Evolutionary conservation across 2,797 vertebrate genomes (phyloP), one percentile per base, ranked within the genome.

Genomic region (Epinephelus coioides): DNA sequence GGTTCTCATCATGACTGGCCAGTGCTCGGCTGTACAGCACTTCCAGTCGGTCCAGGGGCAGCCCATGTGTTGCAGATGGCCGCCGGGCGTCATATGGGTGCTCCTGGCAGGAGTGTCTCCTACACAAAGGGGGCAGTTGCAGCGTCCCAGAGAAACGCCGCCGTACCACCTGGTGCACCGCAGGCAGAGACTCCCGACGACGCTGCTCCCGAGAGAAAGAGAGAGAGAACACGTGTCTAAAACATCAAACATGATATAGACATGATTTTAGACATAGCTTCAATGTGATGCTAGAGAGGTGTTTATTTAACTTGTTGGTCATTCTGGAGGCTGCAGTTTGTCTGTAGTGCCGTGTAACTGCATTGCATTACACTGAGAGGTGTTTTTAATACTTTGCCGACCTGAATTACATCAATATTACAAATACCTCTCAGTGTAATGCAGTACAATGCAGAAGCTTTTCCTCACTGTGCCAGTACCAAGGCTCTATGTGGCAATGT

Each of bases 91-190:
- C 78, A 2, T 23, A 76, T 11, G 82, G 69, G 1, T 47, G 76
- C 23, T 97, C 97, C 55, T 94, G 81, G 25, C 68, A 67, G 4
- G 93, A 91, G 19, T 96, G 95, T 66, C 93, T 92, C 81, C 94
- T 94, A 5, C 91, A 91, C 54, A 97, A 65, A 0, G 95, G 94
- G 0, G 97, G 96, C 38, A 97, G 93, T 73, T 95, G 13, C 6
- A 96, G 79, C 0, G 93, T 94, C 19, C 97, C 97, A 0, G 97
- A 98, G 84, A 95, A 97, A 34, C 95, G 92, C 10, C 96, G 94
- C 23, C 94, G 89, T 62, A 97, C 90, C 5, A 87, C 92, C 51
- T 91, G 89, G 18, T 91, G 81, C 23, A 73, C 43, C 2, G 54
- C 78, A 15, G 81, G 70, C 5, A 89, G 72, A 0, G 92, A 90